phyloP scores from a whole-genome alignment of 2,888 invertebrate species.

The Anthophora plumipes region DNA sequence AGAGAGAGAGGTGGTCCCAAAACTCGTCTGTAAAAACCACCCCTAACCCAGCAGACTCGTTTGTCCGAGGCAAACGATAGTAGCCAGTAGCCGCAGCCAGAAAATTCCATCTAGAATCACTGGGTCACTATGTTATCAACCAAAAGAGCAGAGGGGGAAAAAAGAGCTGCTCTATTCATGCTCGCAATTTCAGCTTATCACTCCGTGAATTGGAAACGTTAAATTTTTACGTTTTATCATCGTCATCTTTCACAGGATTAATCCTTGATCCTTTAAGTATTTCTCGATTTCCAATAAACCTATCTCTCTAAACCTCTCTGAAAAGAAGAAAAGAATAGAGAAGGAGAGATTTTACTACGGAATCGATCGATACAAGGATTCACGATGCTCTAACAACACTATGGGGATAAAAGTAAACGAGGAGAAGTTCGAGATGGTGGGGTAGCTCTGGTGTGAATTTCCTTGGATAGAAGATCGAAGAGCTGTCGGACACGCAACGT shows the following conservation, averaged over 20 bases:
- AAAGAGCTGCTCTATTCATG: background rate
- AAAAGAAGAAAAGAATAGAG: background rate
- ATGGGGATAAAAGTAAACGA: background rate
- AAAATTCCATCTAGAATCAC: constrained; percentile 46
- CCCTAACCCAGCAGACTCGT: constrained; percentile 34
- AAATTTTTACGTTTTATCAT: background rate
- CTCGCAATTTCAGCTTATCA: background rate
- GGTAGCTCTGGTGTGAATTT: constrained; percentile 18
- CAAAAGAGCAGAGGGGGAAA: background rate
- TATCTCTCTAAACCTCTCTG: background rate
- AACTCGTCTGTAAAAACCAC: constrained; percentile 46
- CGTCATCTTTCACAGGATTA: background rate
- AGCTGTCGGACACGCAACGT: constrained; percentile 34
- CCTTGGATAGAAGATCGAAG: constrained; percentile 35
- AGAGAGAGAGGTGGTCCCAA: constrained; percentile 20
- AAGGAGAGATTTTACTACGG: background rate
- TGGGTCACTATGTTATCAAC: constrained; percentile 51
- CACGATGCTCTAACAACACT: background rate
- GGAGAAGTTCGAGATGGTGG: too few relatives aligned
- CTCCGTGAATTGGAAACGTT: background rate
- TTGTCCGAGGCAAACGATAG: constrained; percentile 51
- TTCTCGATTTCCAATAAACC: background rate
- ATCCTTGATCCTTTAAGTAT: too few relatives aligned
- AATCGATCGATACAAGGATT: background rate
- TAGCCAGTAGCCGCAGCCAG: constrained; percentile 21